Evolutionary conservation across 2,888 invertebrate species (phyloP), one percentile per base, ranked within the genome.

Genomic region (Mamestra brassicae): DNA sequence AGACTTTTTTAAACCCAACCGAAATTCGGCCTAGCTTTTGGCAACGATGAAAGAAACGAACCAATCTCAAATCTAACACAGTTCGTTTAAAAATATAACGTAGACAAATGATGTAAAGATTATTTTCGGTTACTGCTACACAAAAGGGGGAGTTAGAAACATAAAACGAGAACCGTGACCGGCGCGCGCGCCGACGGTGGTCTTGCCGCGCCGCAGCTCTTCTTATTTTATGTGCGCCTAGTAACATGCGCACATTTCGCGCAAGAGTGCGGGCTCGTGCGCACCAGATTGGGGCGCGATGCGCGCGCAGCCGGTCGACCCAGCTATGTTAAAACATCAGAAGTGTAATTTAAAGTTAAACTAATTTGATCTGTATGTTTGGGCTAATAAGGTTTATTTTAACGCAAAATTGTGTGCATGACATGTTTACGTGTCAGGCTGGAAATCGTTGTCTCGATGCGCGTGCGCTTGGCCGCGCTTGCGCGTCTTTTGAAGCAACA

Each of bases 201-300:
- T 75, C 76, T 66, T 52, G 38, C 81, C 73, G 71, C 71, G 58
- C 55, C 61, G 54, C 36, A 81, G 66, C 78, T 87, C 89, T 87
- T 81, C 74, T 54, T 52, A 68, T 36, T 72, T 88, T 86, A 92
- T 94, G 91, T 58, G 81, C 86, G 88, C 95, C 95, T 95, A 88
- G 95, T 95, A 94, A 89, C 89, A 93, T 93, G 96, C 96, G 96
- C 96, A 96, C 96, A 93, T 93, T 95, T 96, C 95, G 96, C 96
- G 96, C 96, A 96, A 95, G 94, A 93, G 92, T 91, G 92, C 92
- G 92, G 92, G 91, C 90, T 92, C 92, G 92, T 93, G 95, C 95
- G 95, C 95, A 94, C 89, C 89, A 80, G 87, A 87, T 86, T 90
- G 92, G 92, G 89, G 93, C 91, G 87, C 89, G 89, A 89, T 92